These are phyloP conservation scores for Orthosia gracilis DNA, from an alignment of 2,888 invertebrate genomes.

Conservation along the genomic window DNA sequence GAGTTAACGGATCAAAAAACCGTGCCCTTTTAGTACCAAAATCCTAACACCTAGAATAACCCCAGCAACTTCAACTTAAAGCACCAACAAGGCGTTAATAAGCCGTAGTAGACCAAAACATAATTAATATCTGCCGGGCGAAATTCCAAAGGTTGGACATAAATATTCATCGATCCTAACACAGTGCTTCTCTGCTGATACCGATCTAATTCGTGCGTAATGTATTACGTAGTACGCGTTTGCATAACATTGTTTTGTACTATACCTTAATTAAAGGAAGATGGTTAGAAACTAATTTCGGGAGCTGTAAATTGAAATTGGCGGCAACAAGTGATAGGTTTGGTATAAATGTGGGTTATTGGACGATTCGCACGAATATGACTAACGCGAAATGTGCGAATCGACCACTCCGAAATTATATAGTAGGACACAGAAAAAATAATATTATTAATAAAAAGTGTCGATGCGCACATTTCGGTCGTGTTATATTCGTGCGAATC, in stretches of 20 bases:
- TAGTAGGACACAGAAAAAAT: too few species aligned
- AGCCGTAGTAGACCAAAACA: constrained; percentile 53
- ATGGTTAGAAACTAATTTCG: constrained; percentile 43
- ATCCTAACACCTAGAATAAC: background rate
- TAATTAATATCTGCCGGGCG: constrained; percentile 76
- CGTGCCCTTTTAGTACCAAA: too few species aligned
- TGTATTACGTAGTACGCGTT: constrained; percentile 56
- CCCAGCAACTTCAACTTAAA: background rate
- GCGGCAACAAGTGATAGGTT: constrained; percentile 30
- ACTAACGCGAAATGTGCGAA: too few species aligned
- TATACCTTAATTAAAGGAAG: constrained; percentile 37
- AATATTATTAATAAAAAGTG: too few species aligned
- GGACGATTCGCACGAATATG: too few species aligned
- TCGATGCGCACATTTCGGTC: too few species aligned
- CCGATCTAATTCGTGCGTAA: constrained; percentile 57
- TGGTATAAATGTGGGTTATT: too few species aligned
- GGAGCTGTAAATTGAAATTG: constrained; percentile 46
- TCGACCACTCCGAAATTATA: too few species aligned
- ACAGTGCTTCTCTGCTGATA: constrained; percentile 50
- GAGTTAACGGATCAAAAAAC: too few species aligned
- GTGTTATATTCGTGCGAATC: too few species aligned
- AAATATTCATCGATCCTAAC: constrained; percentile 76
- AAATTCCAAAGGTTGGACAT: constrained; percentile 73
- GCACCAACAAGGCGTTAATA: constrained; percentile 48
- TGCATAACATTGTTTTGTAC: constrained; percentile 56